phyloP scores from a whole-genome alignment of 2,888 invertebrate genomes.

The Suillia variegata region DNA sequence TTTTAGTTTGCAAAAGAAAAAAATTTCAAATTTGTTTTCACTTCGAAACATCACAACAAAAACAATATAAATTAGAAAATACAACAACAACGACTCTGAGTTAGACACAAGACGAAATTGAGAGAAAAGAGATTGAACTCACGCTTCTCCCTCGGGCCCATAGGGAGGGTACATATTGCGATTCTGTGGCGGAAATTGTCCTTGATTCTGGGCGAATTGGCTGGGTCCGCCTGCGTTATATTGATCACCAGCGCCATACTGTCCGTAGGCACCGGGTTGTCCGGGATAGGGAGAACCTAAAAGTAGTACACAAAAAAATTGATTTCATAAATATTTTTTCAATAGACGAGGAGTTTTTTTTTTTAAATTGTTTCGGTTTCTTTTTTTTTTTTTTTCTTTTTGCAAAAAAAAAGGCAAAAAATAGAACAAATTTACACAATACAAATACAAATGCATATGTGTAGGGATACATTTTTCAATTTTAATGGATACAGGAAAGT shows the following conservation, averaged over 20 bases:
- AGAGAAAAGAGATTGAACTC: conserved; percentile 43
- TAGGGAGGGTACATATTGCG: conserved; percentile 82
- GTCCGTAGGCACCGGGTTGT: conserved; percentile 69
- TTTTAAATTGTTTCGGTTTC: no score
- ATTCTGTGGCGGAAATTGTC: conserved; percentile 69
- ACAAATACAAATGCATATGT: background rate
- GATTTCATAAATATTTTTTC: background rate
- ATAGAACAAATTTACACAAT: background rate
- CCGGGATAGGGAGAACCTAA: conserved; percentile 66
- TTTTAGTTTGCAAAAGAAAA: background rate
- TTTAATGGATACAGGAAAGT: no score
- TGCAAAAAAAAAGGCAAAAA: conserved; percentile 13
- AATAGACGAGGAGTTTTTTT: no score
- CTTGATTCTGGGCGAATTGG: conserved; percentile 66
- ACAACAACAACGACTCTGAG: no score
- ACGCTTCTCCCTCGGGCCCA: conserved; percentile 74
- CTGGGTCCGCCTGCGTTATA: conserved; percentile 65
- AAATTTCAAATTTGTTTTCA: background rate
- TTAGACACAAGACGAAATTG: background rate
- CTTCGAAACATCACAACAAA: background rate
- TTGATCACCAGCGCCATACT: conserved; percentile 70
- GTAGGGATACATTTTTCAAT: no score
- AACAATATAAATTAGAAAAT: conserved; percentile 7
- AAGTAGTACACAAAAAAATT: background rate
- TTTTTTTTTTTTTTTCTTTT: no score